Evolutionary conservation across 2,113 vertebrate genomes (phyloP), one percentile per base, ranked within the genome.

Genomic region (Anguilla rostrata): DNA sequence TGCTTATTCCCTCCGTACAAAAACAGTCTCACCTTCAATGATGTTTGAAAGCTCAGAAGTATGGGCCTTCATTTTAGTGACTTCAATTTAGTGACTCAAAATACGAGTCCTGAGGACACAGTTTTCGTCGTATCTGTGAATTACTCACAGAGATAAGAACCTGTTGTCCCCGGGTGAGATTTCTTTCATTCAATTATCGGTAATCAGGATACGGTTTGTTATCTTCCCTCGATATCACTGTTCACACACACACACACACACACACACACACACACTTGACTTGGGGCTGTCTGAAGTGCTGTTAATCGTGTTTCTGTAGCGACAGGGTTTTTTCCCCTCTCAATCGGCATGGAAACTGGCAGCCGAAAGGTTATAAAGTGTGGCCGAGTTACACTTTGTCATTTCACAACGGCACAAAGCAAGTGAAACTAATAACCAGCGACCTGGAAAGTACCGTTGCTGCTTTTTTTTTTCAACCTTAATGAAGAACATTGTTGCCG

Each of bases 381-480:
- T 34, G 20, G 22, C 3, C 18, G 60, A 66, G 60, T 6, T 75
- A 9, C 26, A 34, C 29, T 0, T 0, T 75, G 71, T 75, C 71
- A 75, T 75, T 75, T 75, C 71, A 9, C 26, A 75, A 34, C 7
- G 9, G 2, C 22, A 29, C n/a, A n/a, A 20, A 71, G 26, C 9
- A 75, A 75, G 26, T 75, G 71, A 75, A 75, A 75, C 71, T 75
- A 71, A 71, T 71, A n/a, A n/a, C 63, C 29, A n/a, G 71, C 71
- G 34, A 12, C n/a, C 71, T 12, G 71, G 71, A 75, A 75, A 75
- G 71, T 75, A 75, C 71, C 71, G n/a, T 34, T 12, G n/a, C n/a
- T n/a, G n/a, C n/a, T 71, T n/a, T n/a, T n/a, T 75, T n/a, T 12
- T 12, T 34, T 9, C n/a, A 34, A 34, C 18, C 20, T 26, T 2